Percentiles rank a stretch among this genome's conserved stretches.
Evolutionary conservation across 2,797 vertebrate genomes (phyloP).

Genomic region (Centropyge bicolor): DNA sequence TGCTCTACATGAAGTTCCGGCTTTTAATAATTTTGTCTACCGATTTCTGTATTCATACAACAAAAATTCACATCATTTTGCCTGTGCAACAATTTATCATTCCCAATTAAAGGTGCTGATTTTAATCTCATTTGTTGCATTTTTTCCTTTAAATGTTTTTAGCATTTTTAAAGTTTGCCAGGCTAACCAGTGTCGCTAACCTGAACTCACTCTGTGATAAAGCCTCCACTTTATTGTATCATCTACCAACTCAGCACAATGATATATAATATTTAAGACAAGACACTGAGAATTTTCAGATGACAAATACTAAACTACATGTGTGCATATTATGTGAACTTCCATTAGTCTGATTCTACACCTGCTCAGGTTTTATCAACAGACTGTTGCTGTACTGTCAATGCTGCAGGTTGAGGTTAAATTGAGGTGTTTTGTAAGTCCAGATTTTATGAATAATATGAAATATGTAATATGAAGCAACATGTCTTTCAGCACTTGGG

Average conservation of each 20-base stretch:
- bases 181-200: neutral
- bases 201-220: neutral
- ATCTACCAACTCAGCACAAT: too few relatives aligned
- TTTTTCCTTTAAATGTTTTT: neutral
- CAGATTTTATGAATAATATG: too few relatives aligned
- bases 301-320: neutral
- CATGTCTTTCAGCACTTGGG: neutral
- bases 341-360: neutral
- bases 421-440: too few relatives aligned
- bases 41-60: neutral
- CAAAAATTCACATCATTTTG: neutral
- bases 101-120: neutral
- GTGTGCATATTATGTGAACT: neutral
- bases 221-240: neutral
- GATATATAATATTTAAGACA: neutral
- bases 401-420: neutral
- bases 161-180: neutral
- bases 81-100: neutral
- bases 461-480: neutral
- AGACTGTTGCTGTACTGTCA: constrained; percentile 29
- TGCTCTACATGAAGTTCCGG: neutral
- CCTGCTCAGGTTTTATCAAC: constrained; percentile 7
- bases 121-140: neutral
- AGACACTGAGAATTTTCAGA: neutral
- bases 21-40: neutral